A percentile compares a stretch with the other conserved stretches of the same genome.
These are phyloP conservation scores for Aleadryas rufinucha DNA, from an alignment of 2,113 vertebrate species.

Conservation along the genomic window DNA sequence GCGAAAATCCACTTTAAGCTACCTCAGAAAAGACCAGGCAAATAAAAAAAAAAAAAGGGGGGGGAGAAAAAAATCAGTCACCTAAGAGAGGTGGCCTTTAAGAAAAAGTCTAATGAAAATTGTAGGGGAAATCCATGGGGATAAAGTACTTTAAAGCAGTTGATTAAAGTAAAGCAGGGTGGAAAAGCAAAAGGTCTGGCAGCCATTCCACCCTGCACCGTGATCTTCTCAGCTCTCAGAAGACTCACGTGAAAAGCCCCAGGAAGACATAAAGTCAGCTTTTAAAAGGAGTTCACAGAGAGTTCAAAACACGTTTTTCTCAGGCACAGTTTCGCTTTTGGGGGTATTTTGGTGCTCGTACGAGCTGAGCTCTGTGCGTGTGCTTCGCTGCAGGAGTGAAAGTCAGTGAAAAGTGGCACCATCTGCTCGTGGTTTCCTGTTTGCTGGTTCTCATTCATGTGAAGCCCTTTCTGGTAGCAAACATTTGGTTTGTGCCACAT, in stretches of 20 bases:
- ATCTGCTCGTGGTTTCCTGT: neutral
- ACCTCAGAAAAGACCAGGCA: neutral
- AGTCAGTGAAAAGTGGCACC: neutral
- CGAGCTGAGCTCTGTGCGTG: neutral
- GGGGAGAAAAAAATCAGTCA: neutral
- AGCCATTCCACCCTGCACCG: neutral
- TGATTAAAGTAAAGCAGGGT: neutral
- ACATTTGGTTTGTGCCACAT: neutral
- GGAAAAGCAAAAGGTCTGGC: neutral
- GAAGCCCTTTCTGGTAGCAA: neutral
- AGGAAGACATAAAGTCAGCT: neutral
- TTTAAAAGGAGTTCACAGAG: neutral
- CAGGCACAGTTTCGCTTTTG: neutral
- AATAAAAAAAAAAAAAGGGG: accelerated
- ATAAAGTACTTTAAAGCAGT: neutral
- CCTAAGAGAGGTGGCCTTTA: neutral
- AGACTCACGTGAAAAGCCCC: neutral
- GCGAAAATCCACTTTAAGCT: neutral
- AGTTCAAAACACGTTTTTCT: neutral
- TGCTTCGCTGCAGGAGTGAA: neutral
- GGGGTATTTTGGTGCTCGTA: neutral
- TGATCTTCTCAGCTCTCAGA: neutral
- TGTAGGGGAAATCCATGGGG: neutral
- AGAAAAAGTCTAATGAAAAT: neutral
- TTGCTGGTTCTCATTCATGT: neutral